Evolutionary conservation across 2,888 invertebrate species (phyloP), one percentile per base, ranked within the genome.

Genomic region (Epirrhoe tristata): DNA sequence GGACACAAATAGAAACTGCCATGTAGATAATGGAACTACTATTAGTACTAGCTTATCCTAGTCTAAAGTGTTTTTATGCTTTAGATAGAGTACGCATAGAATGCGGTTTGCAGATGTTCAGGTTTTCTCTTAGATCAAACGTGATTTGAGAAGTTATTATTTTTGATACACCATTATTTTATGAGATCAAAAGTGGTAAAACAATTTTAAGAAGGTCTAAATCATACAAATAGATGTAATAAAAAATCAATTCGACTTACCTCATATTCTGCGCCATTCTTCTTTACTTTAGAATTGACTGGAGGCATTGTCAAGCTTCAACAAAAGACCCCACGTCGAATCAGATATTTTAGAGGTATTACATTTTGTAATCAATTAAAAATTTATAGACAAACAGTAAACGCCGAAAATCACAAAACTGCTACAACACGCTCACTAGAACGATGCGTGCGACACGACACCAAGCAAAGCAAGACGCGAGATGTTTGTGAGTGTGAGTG

Each of bases 211-310:
- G 17, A 52, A 10, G 24, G 8, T n/a, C 39, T 43, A 51, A 10
- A 31, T 17, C 6, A 31, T 31, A n/a, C 6, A 3, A 52, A 17
- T 39, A 46, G 17, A 50, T 34, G 31, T 32, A 17, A 56, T 24
- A 51, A 50, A 56, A 48, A 56, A 51, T 56, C 70, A 67, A 66
- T 72, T 77, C 77, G 81, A 80, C 82, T 88, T 89, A 93, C 93
- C 92, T 93, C 92, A 74, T 93, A 93, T 77, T 93, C 92, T 79
- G 90, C 87, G 78, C 90, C 89, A 83, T 86, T 84, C 85, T 93
- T 92, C 81, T 91, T 92, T 70, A 84, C 79, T 79, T 93, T 93
- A 64, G 92, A 90, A 82, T 92, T 93, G 62, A 93, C 86, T 73
- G 93, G 93, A 76, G 93, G 93, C 93, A 93, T 93, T 64, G 75